phyloP scores from a whole-genome alignment of 2,797 vertebrate genomes.

The Enteromius thamalakanensis region DNA sequence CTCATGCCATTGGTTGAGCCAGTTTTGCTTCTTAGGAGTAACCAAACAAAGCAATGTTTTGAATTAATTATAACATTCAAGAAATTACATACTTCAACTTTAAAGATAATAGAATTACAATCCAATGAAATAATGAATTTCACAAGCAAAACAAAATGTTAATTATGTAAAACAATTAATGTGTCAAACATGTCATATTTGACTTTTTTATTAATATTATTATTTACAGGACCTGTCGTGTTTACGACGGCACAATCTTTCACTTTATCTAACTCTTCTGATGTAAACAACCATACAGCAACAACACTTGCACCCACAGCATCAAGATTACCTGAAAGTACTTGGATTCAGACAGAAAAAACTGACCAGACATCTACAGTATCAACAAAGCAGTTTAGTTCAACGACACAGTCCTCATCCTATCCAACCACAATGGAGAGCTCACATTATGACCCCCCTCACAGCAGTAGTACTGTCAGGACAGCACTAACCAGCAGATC shows the following conservation, averaged over 20 bases:
- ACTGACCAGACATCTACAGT: not conserved
- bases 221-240: constrained; percentile 10
- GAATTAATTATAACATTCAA: not conserved
- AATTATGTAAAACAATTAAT: not conserved
- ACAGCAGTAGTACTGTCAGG: not conserved
- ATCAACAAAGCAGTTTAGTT: not conserved
- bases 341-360: not conserved
- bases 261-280: not conserved
- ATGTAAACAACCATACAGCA: not conserved
- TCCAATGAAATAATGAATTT: not conserved
- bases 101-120: not conserved
- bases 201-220: not conserved
- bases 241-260: not conserved
- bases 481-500: constrained; percentile 5
- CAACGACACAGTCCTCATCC: no score
- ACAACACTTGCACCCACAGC: no score
- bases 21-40: no score
- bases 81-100: not conserved
- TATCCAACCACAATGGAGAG: not conserved
- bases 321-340: not conserved
- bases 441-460: not conserved
- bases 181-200: not conserved
- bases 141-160: not conserved
- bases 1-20: not conserved
- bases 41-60: no score